phyloP scores from a whole-genome alignment of 2,797 vertebrate genomes.

The Anableps anableps region DNA sequence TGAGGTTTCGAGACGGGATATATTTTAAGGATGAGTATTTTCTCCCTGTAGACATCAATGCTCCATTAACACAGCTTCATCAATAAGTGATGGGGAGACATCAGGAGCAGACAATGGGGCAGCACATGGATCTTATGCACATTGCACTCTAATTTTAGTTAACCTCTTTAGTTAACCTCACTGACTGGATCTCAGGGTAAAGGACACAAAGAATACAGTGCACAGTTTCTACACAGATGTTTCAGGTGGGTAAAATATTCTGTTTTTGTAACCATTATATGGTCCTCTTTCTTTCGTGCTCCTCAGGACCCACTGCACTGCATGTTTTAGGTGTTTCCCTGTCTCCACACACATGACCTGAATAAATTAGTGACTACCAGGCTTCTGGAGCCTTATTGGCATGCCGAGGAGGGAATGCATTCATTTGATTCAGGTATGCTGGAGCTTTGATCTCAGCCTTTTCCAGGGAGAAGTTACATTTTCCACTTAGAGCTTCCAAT shows the following conservation, averaged over 20 bases:
- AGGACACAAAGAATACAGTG: not conserved
- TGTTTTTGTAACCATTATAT: not conserved
- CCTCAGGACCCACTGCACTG: too few relatives aligned
- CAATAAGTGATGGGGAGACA: conserved; percentile 78
- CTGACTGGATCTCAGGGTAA: conserved; percentile 18
- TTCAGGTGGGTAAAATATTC: not conserved
- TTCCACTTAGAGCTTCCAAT: too few relatives aligned
- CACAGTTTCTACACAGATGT: not conserved
- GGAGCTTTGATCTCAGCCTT: too few relatives aligned
- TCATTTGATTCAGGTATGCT: too few relatives aligned
- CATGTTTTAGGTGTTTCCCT: too few relatives aligned
- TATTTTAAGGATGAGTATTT: conserved; percentile 52
- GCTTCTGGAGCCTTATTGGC: too few relatives aligned
- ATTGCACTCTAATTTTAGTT: conserved; percentile 30
- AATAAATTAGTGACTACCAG: too few relatives aligned
- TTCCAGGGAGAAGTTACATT: too few relatives aligned
- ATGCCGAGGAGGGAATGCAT: too few relatives aligned
- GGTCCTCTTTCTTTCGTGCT: too few relatives aligned
- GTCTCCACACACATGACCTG: too few relatives aligned
- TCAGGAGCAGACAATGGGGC: conserved; percentile 61
- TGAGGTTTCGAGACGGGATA: conserved; percentile 28
- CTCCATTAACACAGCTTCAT: conserved; percentile 75
- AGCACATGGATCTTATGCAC: not conserved
- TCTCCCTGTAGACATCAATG: conserved; percentile 70
- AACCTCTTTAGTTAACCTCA: conserved; percentile 33